phyloP scores from a whole-genome alignment of 2,113 vertebrate species.

The Centrocercus urophasianus region DNA sequence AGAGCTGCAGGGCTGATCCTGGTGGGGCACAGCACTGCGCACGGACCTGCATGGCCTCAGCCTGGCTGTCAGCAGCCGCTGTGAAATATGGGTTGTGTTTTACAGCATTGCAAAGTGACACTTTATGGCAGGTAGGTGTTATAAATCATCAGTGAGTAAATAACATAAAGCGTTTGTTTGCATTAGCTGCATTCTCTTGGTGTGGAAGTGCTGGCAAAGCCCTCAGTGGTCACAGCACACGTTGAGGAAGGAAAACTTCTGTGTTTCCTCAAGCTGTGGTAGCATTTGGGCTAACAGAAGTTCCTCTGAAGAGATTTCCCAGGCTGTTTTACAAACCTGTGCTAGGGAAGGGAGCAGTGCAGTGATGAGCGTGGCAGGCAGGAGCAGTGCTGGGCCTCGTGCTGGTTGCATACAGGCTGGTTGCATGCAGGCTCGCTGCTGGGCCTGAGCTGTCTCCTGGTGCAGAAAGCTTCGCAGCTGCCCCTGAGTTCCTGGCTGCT shows the following conservation, averaged over 20 bases:
- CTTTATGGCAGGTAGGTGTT: not conserved
- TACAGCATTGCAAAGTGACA: not conserved
- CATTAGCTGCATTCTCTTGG: not conserved
- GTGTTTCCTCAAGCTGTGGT: not conserved
- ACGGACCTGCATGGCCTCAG: not conserved
- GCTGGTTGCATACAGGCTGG: rapidly evolving
- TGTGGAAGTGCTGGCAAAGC: not conserved
- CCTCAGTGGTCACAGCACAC: not conserved
- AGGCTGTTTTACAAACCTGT: not conserved
- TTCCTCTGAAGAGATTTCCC: not conserved
- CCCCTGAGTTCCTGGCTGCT: not conserved
- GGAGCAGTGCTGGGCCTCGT: rapidly evolving
- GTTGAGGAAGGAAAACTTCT: not conserved
- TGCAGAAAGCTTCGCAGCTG: not conserved
- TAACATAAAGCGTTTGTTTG: not conserved
- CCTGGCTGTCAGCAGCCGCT: not conserved
- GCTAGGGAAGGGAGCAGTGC: not conserved
- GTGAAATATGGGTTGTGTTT: not conserved
- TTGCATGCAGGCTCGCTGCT: not conserved
- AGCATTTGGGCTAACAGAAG: not conserved
- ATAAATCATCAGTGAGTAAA: constrained; percentile 13
- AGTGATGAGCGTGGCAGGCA: not conserved
- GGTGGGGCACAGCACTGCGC: no score
- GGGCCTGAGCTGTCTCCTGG: not conserved
- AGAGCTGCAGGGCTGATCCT: not conserved